Evolutionary conservation across 2,888 invertebrate species (phyloP), one percentile per base, ranked within the genome.

Genomic region (Yponomeuta plumbellus): DNA sequence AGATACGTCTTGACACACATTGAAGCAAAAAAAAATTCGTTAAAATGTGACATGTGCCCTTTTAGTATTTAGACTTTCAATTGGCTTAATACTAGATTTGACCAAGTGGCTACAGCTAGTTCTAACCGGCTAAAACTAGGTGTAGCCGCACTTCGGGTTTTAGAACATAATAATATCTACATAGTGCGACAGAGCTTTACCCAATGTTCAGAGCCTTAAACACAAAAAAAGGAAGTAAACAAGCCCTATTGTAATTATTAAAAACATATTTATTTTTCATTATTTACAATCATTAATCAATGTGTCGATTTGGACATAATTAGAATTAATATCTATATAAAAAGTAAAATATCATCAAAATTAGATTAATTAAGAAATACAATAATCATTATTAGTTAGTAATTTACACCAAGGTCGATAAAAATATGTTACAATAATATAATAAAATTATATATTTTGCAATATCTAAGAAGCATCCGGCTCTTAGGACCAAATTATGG

Each of bases 211-310:
- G 3, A 5, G 17, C 44, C 17, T 4, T 17, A 52, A 52, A 13
- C 44, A 17, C 44, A 1, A 52, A 13, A 52, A 3, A 17, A 52
- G 10, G 0, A 52, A 52, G 17, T 17, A 17, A 52, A 52, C 44
- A 1, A 17, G 44, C 44, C 44, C 44, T 52, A 52, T 3, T 13
- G 13, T 4, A 5, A 52, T 17, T 52, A 13, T 17, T 52, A 17
- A 52, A 52, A 52, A 52, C 44, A 52, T 52, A 52, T 52, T 52
- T 52, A 52, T 52, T 52, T 52, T 17, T 17, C 44, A 52, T 52
- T 17, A 52, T 52, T 17, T 52, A 52, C 44, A 52, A 52, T 13
- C 44, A 4, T 52, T 17, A 5, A 17, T 52, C 44, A 5, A 17
- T 52, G 17, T 52, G 17, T 17, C 44, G 44, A 52, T 17, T 52